Evolutionary conservation across 2,888 invertebrate genomes (phyloP), one percentile per base, ranked within the genome.

Genomic region (Clepsis dumicolana): DNA sequence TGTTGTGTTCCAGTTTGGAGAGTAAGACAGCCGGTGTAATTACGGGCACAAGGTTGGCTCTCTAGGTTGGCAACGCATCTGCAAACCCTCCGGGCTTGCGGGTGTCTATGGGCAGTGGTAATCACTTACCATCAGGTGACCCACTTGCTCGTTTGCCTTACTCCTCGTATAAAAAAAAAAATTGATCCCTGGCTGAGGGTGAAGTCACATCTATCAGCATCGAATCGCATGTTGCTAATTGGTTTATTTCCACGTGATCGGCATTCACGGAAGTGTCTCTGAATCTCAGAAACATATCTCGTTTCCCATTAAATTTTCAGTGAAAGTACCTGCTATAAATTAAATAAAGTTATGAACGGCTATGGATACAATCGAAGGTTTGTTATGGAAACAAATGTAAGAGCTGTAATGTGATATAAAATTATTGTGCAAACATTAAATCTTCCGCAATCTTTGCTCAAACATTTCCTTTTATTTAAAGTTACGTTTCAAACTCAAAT

Each of bases 311-410:
- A 2, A 48, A 4, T 12, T 48, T 21, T 2, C 48, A 21, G 21
- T 2, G 48, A 48, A 48, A 21, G 21, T 18, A 18, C 8, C 1
- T 10, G 8, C 1, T 18, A 18, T 8, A 48, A 24, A 21, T 48
- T 41, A 18, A 12, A 21, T 48, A 10, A 48, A 48, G 48, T 48
- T 48, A 48, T 48, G 48, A 48, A 48, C 21, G 48, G 4, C 2
- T 5, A 44, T 21, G 48, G 48, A 48, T 10, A 21, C 48, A 48
- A 18, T 21, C 12, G 21, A 2, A 21, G 1, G n/a, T 44, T 21
- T 48, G 48, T 48, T 48, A 48, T 48, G 18, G 4, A 18, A 48
- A 48, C 48, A 21, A 48, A 48, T 21, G 48, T 21, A 48, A 21
- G 44, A 48, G 21, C 4, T 21, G 48, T 3, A 12, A 12, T 48